Conservation (phyloP, 2,797 vertebrate genomes). For the Acanthiza pusilla region DNA sequence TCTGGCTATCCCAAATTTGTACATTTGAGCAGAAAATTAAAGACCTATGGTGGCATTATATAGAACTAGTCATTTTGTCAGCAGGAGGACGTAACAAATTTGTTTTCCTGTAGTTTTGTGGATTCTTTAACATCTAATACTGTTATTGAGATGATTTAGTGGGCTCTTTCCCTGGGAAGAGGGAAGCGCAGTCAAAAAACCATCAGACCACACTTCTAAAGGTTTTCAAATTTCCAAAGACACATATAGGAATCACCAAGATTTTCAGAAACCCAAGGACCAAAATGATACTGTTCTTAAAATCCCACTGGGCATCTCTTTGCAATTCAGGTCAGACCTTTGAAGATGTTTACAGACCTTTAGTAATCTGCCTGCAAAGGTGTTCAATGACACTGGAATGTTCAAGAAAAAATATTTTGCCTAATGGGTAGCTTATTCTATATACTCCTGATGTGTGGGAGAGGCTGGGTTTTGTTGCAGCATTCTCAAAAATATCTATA, state of each 20-base stretch:
- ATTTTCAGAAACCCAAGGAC: neutral
- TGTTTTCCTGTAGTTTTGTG: neutral
- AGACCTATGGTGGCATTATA: neutral
- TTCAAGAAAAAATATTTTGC: neutral
- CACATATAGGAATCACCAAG: neutral
- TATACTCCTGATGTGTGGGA: neutral
- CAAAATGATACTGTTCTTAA: neutral
- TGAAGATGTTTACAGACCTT: neutral
- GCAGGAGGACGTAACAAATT: neutral
- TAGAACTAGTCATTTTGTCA: neutral
- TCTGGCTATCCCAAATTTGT: neutral
- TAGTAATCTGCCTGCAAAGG: neutral
- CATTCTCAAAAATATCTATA: neutral
- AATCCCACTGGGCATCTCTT: neutral
- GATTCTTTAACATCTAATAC: neutral
- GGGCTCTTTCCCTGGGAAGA: neutral
- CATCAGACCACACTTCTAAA: neutral
- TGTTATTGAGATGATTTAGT: neutral
- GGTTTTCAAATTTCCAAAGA: neutral
- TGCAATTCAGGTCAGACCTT: neutral
- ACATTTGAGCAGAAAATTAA: conserved; percentile 10
- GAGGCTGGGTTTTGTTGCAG: neutral
- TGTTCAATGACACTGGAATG: neutral
- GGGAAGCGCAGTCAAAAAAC: neutral
- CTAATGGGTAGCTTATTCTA: neutral